Base-by-base conservation (phyloP, 2,797 vertebrate species). In the Poecilia wingei region DNA sequence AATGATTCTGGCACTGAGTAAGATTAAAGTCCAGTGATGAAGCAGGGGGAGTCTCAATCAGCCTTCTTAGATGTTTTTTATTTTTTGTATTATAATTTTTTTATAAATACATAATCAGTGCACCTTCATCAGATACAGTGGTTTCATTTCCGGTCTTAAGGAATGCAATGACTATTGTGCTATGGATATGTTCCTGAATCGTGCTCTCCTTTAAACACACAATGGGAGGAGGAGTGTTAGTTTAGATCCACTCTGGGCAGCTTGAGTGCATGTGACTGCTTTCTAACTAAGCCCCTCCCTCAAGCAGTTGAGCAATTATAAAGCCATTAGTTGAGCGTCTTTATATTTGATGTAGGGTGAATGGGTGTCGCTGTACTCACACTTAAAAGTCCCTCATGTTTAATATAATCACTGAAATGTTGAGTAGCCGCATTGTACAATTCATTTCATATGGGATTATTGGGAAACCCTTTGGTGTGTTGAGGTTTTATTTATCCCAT, bases 241-340 rank as follows among this genome's bases (percentile, higher is more conserved):
- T 53, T 78, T 81, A 90, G 81, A 88, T 84, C 83, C 82, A 84
- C 77, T 85, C 77, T 72, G 80, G 82, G 68, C 83, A 74, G 75
- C 55, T 81, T 68, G 95, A 94, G 91, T 89, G 82, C 92, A 86
- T 89, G 94, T 94, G 91, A 93, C 94, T 47, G 88, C 93, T 94
- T 94, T 96, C 95, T 94, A 88, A 86, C 93, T 47, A 77, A 92
- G 92, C 94, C 95, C 95, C 94, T 93, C 94, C 94, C 91, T 85
- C 77, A 92, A 96, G 95, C 94, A 82, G 95, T 94, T 83, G n/a
- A 94, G 95, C 96, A 95, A 96, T 97, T 97, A 96, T 96, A 96
- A 97, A 95, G 92, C 96, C 96, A 97, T 98, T 97, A 97, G 95
- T 96, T 96, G 95, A 97, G 93, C 91, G 94, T 91, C 74, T 79